Base-by-base conservation (phyloP, 2,113 vertebrate species). In the Carassius carassius region DNA sequence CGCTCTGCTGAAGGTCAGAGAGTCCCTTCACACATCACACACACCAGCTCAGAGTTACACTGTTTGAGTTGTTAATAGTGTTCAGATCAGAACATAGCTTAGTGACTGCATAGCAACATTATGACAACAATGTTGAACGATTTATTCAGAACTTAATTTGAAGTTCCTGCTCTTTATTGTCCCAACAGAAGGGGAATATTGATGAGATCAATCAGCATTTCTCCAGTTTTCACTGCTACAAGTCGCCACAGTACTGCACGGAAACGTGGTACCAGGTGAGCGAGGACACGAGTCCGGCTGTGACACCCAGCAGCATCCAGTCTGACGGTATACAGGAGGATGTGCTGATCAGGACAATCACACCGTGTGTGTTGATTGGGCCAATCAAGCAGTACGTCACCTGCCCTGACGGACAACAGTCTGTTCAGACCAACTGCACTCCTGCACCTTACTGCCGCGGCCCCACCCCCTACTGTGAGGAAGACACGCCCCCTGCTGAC, bases 201-300 rank as follows among this genome's bases (percentile, higher is more conserved):
- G 92, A 94, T 0, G 93, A 94, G 75, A 94, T 95, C 56, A 93
- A 93, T 81, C 85, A 2, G 3, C 92, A 95, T 89, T 92, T 95
- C 85, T 90, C 86, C 32, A 91, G 86, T 47, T 94, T 95, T 86
- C 93, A 94, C 62, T 85, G 92, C 63, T 95, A 91, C 86, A 84
- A 85, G 0, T 87, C 91, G 4, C 92, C 92, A 0, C 90, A 86
- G 41, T 91, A 91, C 90, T 47, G 29, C 0, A 88, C 90, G 76
- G 94, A 95, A 23, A 84, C 87, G 0, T 93, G 93, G 92, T 88
- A 93, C 49, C 85, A 88, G 7, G 86, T 94, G 16, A 92, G 49
- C 60, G 23, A 86, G 0, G 90, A 91, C 14, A 84, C 87, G 56
- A 3, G 79, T 84, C 60, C 69, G 41, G 25, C 19, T 32, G 58